These are phyloP conservation scores for Hucho hucho DNA, from an alignment of 2,113 vertebrate species.

Conservation along the genomic window DNA sequence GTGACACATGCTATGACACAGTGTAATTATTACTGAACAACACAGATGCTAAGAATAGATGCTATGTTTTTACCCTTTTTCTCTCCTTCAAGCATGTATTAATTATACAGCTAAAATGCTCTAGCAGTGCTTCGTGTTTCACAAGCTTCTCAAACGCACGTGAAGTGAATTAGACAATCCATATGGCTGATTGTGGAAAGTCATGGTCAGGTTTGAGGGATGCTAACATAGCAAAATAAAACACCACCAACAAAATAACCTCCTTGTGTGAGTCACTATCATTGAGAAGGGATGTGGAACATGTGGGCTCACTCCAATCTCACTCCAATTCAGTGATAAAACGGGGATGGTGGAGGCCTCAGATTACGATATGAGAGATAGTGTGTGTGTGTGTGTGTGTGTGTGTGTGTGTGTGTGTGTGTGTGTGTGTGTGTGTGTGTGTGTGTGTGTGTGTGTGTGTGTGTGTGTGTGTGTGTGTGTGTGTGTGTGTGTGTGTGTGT, in stretches of 20 bases:
- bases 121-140: neutral
- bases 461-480: neutral
- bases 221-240: neutral
- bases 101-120: neutral
- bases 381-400: neutral
- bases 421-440: too few species aligned
- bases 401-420: neutral
- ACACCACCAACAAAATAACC: neutral
- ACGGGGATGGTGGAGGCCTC: neutral
- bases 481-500: neutral
- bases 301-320: neutral
- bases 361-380: neutral
- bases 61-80: neutral
- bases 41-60: constrained; percentile 7
- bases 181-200: neutral
- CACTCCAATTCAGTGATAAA: constrained; percentile 6
- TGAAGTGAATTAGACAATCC: neutral
- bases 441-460: neutral
- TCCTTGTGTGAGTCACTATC: neutral
- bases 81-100: neutral
- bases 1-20: neutral
- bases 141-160: neutral
- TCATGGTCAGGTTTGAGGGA: neutral
- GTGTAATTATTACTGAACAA: neutral
- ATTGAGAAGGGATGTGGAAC: neutral